Conservation (phyloP, 2,113 vertebrate species). For the Hydrolagus affinis region DNA sequence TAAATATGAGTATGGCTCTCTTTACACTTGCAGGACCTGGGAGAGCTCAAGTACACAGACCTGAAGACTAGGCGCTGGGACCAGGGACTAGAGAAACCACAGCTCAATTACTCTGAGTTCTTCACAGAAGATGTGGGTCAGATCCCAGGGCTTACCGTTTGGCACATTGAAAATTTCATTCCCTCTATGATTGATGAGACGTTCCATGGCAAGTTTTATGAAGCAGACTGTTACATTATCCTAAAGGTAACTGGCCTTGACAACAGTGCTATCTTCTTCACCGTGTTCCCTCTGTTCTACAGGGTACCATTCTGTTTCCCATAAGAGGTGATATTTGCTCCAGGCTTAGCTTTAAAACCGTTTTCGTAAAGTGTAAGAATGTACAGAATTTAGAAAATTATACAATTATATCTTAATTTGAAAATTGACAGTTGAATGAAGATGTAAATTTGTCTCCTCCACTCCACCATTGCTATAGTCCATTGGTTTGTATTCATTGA, state of each 20-base stretch:
- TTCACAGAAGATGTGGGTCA: slow-evolving; percentile 83
- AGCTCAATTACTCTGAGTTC: slow-evolving; percentile 89
- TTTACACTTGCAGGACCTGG: slow-evolving; percentile 58
- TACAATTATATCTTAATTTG: too few species aligned
- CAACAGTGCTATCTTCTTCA: too few species aligned
- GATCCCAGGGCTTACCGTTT: slow-evolving; percentile 74
- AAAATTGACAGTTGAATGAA: too few species aligned
- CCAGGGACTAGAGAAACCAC: slow-evolving; percentile 85
- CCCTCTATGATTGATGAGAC: slow-evolving; percentile 77
- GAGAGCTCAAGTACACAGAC: slow-evolving; percentile 62
- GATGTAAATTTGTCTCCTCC: too few species aligned
- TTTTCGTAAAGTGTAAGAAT: too few species aligned
- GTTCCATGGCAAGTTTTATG: slow-evolving; percentile 87
- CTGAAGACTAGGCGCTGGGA: slow-evolving; percentile 84
- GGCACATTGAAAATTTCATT: slow-evolving; percentile 95
- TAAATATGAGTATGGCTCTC: background rate
- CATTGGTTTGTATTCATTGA: too few species aligned
- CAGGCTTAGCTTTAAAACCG: too few species aligned
- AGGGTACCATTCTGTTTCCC: too few species aligned
- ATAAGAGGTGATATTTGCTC: too few species aligned
- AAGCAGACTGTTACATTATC: slow-evolving; percentile 93
- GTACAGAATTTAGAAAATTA: too few species aligned
- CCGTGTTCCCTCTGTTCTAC: too few species aligned
- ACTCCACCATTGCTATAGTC: too few species aligned
- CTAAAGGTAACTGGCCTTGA: slow-evolving; percentile 67